These are phyloP conservation scores for Prinia subflava DNA, from an alignment of 2,113 vertebrate genomes.

Conservation along the genomic window DNA sequence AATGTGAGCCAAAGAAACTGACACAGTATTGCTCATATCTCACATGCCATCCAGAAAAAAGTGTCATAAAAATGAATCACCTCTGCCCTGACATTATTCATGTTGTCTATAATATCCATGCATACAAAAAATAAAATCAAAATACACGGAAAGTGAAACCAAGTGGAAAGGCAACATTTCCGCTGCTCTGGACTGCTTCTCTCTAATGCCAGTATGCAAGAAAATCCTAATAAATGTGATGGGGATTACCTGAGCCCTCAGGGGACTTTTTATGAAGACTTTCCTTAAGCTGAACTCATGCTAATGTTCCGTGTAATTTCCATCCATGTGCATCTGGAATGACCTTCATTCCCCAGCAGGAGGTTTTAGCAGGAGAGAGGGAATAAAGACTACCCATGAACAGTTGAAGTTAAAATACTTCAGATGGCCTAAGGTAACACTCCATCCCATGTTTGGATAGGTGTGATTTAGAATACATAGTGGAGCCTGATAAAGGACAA, in stretches of 20 bases:
- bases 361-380: not conserved
- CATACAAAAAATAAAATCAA: not conserved
- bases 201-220: not conserved
- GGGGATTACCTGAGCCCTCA: not conserved
- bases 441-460: not conserved
- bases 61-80: conserved; percentile 26
- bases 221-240: not conserved
- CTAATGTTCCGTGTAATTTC: conserved; percentile 15
- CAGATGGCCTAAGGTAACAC: not conserved
- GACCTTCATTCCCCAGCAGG: not conserved
- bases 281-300: not conserved
- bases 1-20: not conserved
- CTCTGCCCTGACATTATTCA: not conserved
- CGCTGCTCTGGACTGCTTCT: not conserved
- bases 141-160: not conserved
- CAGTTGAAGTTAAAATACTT: not conserved
- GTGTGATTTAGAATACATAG: not conserved
- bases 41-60: not conserved
- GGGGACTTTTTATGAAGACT: not conserved
- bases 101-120: not conserved
- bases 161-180: not conserved
- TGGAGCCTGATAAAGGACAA: not conserved
- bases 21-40: not conserved
- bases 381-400: not conserved
- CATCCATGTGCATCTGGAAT: not conserved